Evolutionary conservation across 1,140 invertebrate species (phyloP).

Genomic region (Hylyphantes graminicola): DNA sequence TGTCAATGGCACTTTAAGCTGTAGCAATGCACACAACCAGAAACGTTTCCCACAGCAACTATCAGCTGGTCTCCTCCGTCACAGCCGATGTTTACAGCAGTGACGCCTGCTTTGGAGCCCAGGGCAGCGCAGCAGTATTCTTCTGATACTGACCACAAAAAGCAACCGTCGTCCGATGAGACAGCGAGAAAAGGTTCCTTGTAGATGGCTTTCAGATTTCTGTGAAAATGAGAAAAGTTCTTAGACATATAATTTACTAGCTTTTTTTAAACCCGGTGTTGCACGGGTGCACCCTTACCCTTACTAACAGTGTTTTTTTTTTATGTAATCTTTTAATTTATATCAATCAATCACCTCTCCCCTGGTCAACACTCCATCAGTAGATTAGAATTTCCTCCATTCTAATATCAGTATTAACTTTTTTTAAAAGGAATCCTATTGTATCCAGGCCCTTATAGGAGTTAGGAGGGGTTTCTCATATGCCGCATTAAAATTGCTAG

Average conservation of each 20-base stretch:
- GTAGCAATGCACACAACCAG: conserved; percentile 28
- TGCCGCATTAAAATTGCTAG: too few species aligned
- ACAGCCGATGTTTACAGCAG: not conserved
- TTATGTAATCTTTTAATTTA: too few species aligned
- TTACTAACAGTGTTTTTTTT: too few species aligned
- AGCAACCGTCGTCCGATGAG: not conserved
- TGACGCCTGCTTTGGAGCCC: not conserved
- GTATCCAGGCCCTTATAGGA: too few species aligned
- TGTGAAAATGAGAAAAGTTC: not conserved
- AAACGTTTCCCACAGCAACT: not conserved
- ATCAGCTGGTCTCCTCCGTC: not conserved
- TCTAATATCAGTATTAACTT: too few species aligned
- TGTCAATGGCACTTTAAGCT: not conserved
- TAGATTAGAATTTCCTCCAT: too few species aligned
- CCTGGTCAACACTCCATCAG: too few species aligned
- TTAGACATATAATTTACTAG: not conserved
- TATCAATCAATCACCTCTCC: too few species aligned
- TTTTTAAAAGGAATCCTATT: too few species aligned
- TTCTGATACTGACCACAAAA: conserved; percentile 25
- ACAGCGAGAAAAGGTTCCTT: conserved; percentile 27
- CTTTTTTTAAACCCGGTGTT: not conserved
- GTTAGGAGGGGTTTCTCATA: too few species aligned
- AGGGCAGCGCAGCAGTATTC: conserved; percentile 48
- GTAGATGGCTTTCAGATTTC: conserved; percentile 15
- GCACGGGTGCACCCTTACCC: too few species aligned